These are phyloP conservation scores for Spodoptera littoralis DNA, from an alignment of 2,888 invertebrate species.

Conservation along the genomic window DNA sequence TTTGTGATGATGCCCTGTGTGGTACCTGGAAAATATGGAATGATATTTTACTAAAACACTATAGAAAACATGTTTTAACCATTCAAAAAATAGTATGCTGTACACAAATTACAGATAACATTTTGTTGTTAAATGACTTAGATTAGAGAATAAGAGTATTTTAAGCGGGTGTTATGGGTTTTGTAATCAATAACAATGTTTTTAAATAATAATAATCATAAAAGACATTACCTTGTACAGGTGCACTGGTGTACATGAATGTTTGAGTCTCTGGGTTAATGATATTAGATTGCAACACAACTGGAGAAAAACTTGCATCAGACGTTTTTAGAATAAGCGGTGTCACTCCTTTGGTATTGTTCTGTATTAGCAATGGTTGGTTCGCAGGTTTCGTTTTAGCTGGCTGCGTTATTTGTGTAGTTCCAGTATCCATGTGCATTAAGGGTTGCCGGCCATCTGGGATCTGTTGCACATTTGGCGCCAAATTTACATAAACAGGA, in stretches of 20 bases:
- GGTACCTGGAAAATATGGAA: conserved; percentile 64
- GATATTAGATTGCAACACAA: conserved; percentile 91
- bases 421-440: conserved; percentile 70
- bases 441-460: conserved; percentile 72
- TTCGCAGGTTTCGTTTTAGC: conserved; percentile 66
- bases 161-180: no score
- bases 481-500: conserved; percentile 81
- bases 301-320: conserved; percentile 86
- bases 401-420: conserved; percentile 67
- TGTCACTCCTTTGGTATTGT: conserved; percentile 74
- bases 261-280: conserved; percentile 86
- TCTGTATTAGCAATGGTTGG: conserved; percentile 79
- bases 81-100: neutral
- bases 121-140: no score
- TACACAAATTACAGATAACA: no score
- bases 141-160: no score
- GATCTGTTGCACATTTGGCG: conserved; percentile 75
- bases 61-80: neutral
- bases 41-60: neutral
- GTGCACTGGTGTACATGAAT: conserved; percentile 84
- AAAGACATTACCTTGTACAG: conserved; percentile 77
- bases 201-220: neutral
- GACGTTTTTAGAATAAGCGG: conserved; percentile 81
- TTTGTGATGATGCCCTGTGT: conserved; percentile 75
- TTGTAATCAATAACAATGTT: neutral